These are phyloP conservation scores for Hydropotes inermis DNA, from an alignment of 2,113 vertebrate species.

Conservation along the genomic window DNA sequence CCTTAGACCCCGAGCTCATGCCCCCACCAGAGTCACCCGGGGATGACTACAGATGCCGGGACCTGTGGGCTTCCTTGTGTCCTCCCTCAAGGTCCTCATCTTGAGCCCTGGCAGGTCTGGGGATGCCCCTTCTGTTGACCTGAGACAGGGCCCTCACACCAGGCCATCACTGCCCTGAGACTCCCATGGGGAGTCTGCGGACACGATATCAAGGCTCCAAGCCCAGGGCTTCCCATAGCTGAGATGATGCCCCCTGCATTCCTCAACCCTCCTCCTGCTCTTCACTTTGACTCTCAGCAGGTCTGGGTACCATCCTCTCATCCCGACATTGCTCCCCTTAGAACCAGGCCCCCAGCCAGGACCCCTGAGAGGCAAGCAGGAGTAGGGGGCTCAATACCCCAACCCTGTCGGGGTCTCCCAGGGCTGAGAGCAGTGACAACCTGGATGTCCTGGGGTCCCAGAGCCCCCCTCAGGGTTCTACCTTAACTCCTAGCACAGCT, in stretches of 20 bases:
- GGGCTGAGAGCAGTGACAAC: not conserved
- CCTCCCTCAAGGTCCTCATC: not conserved
- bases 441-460: not conserved
- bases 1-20: not conserved
- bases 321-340: not conserved
- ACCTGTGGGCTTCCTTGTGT: not conserved
- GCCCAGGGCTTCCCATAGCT: not conserved
- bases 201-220: not conserved
- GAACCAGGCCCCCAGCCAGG: not conserved
- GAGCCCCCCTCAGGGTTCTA: not conserved
- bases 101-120: not conserved
- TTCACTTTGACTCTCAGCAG: not conserved
- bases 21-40: not conserved
- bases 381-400: not conserved
- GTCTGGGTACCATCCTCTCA: not conserved
- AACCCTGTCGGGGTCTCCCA: not conserved
- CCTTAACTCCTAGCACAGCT: not conserved
- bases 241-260: accelerated
- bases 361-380: not conserved
- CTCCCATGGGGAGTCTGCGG: not conserved
- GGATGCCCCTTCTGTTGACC: not conserved
- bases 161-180: not conserved
- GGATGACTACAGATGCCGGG: not conserved
- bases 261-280: not conserved
- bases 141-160: not conserved